These are phyloP conservation scores for Xiphorhynchus erythropygius DNA, from an alignment of 2,797 vertebrate genomes.

Conservation along the genomic window DNA sequence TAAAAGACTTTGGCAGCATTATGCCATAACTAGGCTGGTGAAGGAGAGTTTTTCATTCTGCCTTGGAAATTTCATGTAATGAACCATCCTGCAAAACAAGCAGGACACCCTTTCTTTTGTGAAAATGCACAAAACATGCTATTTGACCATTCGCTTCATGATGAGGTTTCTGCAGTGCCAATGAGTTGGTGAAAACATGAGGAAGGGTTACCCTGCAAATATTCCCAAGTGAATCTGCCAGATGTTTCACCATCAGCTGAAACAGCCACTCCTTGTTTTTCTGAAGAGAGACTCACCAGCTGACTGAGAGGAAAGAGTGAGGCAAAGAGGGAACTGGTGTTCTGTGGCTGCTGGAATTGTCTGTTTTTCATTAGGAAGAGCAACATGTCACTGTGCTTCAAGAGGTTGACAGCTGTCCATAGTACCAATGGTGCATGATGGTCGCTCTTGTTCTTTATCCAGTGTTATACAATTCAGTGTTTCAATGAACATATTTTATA, in stretches of 20 bases:
- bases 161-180: background rate
- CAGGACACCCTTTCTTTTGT: background rate
- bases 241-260: background rate
- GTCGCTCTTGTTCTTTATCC: background rate
- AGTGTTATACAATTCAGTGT: background rate
- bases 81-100: background rate
- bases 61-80: background rate
- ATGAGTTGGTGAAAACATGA: background rate
- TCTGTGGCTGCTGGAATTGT: fast-evolving
- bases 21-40: background rate
- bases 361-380: background rate
- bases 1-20: background rate
- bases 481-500: background rate
- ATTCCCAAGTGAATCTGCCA: background rate
- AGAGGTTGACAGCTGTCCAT: background rate
- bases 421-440: background rate
- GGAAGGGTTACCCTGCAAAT: background rate
- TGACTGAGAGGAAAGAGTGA: background rate
- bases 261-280: background rate
- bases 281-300: background rate
- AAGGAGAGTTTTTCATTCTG: background rate
- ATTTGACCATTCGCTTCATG: background rate
- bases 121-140: background rate
- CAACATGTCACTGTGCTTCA: background rate
- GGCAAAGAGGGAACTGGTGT: background rate